Conservation (phyloP, 2,113 vertebrate genomes). For the Erythrocercus mccallii region DNA sequence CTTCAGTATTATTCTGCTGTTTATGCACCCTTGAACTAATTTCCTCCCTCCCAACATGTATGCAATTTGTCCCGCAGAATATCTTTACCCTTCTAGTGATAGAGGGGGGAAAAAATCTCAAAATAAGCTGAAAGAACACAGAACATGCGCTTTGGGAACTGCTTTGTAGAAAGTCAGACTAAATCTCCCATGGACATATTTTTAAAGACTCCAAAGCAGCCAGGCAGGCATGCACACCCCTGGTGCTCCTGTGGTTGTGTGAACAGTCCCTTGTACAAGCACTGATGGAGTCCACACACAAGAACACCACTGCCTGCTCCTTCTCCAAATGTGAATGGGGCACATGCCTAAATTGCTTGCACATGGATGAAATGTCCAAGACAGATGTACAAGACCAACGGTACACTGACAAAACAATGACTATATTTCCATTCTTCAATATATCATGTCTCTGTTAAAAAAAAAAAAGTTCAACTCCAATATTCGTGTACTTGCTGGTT, state of each 20-base stretch:
- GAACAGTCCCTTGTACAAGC: background rate
- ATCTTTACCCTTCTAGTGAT: background rate
- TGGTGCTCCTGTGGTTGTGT: background rate
- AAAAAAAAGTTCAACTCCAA: background rate
- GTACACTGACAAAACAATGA: background rate
- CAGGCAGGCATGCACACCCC: background rate
- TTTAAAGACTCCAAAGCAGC: background rate
- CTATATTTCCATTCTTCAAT: background rate
- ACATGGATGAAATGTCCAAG: background rate
- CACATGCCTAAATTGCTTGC: background rate
- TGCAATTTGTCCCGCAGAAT: background rate
- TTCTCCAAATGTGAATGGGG: fast-evolving
- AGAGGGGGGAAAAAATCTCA: fast-evolving
- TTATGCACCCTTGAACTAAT: background rate
- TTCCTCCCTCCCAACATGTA: background rate
- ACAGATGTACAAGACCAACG: background rate
- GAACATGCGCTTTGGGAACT: background rate
- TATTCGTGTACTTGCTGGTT: background rate
- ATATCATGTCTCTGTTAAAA: background rate
- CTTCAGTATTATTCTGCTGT: background rate
- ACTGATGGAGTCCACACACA: background rate
- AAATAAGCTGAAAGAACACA: background rate
- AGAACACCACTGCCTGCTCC: background rate
- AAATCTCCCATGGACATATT: background rate
- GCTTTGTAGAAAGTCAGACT: background rate